phyloP scores from a whole-genome alignment of 2,797 vertebrate species.

The Ataeniobius toweri region DNA sequence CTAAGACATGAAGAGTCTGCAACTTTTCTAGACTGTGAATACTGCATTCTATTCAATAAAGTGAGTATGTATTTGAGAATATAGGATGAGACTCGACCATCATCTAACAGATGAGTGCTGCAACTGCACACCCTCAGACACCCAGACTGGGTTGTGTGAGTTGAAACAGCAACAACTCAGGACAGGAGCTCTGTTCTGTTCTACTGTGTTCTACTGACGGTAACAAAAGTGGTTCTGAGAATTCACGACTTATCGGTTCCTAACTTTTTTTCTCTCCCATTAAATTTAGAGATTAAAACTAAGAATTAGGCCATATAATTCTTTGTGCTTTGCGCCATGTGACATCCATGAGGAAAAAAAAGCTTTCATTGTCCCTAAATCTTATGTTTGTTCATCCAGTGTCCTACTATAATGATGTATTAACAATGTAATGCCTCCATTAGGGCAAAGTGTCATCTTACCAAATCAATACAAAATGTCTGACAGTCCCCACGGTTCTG shows the following conservation, averaged over 20 bases:
- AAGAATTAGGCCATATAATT: no score
- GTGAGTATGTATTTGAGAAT: not conserved
- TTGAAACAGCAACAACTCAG: not conserved
- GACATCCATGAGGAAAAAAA: no score
- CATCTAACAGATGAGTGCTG: not conserved
- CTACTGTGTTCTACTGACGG: not conserved
- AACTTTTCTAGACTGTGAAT: not conserved
- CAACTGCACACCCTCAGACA: not conserved
- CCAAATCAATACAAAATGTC: constrained; percentile 74
- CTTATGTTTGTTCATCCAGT: constrained; percentile 36
- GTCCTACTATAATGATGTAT: constrained; percentile 47
- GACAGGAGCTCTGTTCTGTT: not conserved
- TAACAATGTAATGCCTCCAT: constrained; percentile 74
- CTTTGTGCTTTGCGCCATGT: no score
- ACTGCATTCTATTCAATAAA: not conserved
- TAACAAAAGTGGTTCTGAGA: not conserved
- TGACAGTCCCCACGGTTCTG: constrained; percentile 65
- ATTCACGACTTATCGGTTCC: no score
- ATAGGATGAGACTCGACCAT: not conserved
- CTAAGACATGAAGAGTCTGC: not conserved
- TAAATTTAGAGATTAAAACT: no score
- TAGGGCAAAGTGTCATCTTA: constrained; percentile 73
- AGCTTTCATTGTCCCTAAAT: constrained; percentile 49
- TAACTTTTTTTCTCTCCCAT: no score
- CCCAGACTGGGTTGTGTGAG: not conserved